Evolutionary conservation across 2,113 vertebrate species (phyloP), one percentile per base, ranked within the genome.

Genomic region (Nerophis ophidion): DNA sequence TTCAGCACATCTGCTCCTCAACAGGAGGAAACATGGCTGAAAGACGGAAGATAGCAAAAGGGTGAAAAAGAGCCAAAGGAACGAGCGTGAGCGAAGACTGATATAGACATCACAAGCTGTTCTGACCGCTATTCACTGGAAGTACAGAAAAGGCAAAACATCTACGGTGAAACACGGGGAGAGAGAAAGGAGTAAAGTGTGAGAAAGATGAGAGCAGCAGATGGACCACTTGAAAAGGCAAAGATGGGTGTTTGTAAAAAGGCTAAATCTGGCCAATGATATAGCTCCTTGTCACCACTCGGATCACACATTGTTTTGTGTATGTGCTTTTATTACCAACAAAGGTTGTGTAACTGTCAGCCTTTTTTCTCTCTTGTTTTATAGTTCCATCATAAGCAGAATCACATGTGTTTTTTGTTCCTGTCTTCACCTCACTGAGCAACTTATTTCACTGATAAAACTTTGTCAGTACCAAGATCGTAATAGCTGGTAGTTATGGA

Each of bases 1-100:
- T 76, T 65, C 63, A 62, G 48, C 72, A 68, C 71, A 77, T 74
- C 73, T 74, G 71, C 80, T 81, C 61, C 65, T 60, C 36, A 79
- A 82, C 57, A 67, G 68, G 62, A 81, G 79, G 62, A 74, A 51
- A 71, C 70, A 57, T 11, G 60, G 45, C 66, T 53, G 69, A 72
- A 60, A 61, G 65, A 72, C 34, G 33, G 45, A 36, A 38, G 54
- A 52, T 5, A 33, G 16, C 11, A 17, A 19, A 15, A 15, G 33
- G 8, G 51, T 56, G 33, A 44, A 14, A n/a, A 46, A 13, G 15
- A 38, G 42, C 38, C 69, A 62, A 57, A 68, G 26, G 48, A 33
- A 53, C 7, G 61, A 57, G 61, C 45, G 69, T 26, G 71, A 74
- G 71, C 40, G 66, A 76, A 4, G 40, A 44, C 40, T 11, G 6